These are phyloP conservation scores for Thyatira batis DNA, from an alignment of 2,888 invertebrate species.

Conservation along the genomic window DNA sequence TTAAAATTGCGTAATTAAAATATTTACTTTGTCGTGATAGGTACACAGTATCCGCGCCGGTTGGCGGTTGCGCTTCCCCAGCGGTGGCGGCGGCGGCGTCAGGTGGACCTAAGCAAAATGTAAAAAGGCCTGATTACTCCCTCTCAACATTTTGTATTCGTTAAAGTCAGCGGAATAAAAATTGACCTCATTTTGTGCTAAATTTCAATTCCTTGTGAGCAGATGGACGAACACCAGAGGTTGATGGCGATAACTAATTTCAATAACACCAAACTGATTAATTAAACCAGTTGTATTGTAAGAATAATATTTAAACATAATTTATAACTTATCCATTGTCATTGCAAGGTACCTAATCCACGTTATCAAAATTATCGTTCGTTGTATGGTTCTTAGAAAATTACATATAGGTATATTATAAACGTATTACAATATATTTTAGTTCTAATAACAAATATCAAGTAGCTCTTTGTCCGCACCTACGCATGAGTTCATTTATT, in stretches of 20 bases:
- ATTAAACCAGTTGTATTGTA: not conserved
- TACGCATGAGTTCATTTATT: too few relatives aligned
- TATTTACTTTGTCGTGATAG: constrained; percentile 37
- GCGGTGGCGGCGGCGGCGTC: constrained; percentile 54
- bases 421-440: too few relatives aligned
- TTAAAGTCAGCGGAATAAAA: constrained; percentile 58
- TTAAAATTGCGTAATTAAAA: constrained; percentile 34
- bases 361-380: not conserved
- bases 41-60: constrained; percentile 28
- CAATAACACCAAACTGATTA: constrained; percentile 2
- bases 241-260: constrained; percentile 16
- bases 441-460: too few relatives aligned
- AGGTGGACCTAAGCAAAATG: constrained; percentile 67
- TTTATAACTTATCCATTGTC: constrained; percentile 3
- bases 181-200: constrained; percentile 45
- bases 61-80: constrained; percentile 24
- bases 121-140: constrained; percentile 65
- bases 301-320: constrained; percentile 2
- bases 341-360: not conserved
- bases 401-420: too few relatives aligned
- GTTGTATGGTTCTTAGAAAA: too few relatives aligned
- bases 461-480: too few relatives aligned
- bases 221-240: constrained; percentile 11
- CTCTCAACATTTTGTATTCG: constrained; percentile 58
- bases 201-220: constrained; percentile 40